A percentile compares a stretch with the other conserved stretches of the same genome.
Evolutionary conservation across 1,140 invertebrate genomes (phyloP).

Genomic region (Drosophila rhopaloa): DNA sequence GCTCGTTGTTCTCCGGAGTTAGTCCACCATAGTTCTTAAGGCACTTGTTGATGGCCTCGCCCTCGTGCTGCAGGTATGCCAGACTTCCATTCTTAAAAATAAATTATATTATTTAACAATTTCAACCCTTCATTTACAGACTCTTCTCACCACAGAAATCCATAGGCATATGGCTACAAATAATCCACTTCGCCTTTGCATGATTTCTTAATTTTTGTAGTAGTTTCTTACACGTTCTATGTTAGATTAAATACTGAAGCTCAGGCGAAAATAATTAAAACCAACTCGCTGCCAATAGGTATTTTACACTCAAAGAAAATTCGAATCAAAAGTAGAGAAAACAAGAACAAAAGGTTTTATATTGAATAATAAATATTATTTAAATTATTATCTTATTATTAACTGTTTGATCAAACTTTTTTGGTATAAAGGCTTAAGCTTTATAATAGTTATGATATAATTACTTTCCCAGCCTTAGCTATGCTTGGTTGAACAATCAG

Average conservation of each 20-base stretch:
- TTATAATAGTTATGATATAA: too few species aligned
- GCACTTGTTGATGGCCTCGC: conserved; percentile 47
- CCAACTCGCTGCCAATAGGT: conserved; percentile 12
- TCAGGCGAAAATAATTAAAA: conserved; percentile 44
- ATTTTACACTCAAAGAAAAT: conserved; percentile 15
- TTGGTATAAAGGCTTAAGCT: too few species aligned
- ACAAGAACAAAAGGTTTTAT: too few species aligned
- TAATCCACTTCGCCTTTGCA: conserved; percentile 11
- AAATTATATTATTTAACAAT: neutral
- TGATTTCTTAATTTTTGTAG: neutral
- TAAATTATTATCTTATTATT: too few species aligned
- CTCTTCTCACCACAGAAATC: conserved; percentile 25
- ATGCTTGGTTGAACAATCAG: neutral
- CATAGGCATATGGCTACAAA: conserved; percentile 26
- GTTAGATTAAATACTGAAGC: conserved; percentile 59
- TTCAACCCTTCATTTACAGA: rapidly evolving
- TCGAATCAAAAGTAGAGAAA: neutral
- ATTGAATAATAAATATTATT: too few species aligned
- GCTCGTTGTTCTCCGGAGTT: conserved; percentile 32
- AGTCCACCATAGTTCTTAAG: conserved; percentile 62
- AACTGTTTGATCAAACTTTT: too few species aligned
- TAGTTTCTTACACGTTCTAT: conserved; percentile 37
- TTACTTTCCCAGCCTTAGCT: neutral
- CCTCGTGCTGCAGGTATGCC: conserved; percentile 39
- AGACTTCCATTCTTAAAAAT: conserved; percentile 17